These are phyloP conservation scores for Drosophila melanosoma DNA, from an alignment of 2,888 invertebrate species.

Conservation along the genomic window DNA sequence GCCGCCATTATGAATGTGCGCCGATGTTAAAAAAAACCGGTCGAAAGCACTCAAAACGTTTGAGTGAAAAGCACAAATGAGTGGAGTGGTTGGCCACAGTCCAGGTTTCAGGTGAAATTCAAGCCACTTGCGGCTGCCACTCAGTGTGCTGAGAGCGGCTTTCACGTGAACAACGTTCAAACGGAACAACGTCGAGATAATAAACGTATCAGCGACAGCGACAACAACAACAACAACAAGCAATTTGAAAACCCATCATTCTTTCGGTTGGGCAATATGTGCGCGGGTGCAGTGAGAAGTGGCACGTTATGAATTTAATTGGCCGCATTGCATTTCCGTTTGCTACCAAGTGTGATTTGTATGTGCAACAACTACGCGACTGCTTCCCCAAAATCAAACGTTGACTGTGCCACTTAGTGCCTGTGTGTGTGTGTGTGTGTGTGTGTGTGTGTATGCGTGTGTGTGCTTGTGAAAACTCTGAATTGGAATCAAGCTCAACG, in stretches of 20 bases:
- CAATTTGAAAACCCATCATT: constrained; percentile 21
- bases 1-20: constrained; percentile 82
- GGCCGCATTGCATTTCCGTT: constrained; percentile 58
- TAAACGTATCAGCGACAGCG: neutral
- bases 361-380: constrained; percentile 11
- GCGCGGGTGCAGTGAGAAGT: constrained; percentile 49
- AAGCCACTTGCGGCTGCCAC: constrained; percentile 77
- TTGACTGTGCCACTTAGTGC: constrained; percentile 36
- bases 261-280: constrained; percentile 50
- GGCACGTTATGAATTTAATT: constrained; percentile 70
- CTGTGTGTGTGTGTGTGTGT: neutral
- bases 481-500: constrained; percentile 28
- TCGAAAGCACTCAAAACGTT: constrained; percentile 72
- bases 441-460: neutral
- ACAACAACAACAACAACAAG: constrained; percentile 10
- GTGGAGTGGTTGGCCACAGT: constrained; percentile 27
- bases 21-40: constrained; percentile 73
- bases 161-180: constrained; percentile 83
- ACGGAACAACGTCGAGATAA: constrained; percentile 51
- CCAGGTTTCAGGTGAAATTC: constrained; percentile 77
- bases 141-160: constrained; percentile 84
- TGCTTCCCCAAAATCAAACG: constrained; percentile 39
- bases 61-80: constrained; percentile 55
- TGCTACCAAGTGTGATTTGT: constrained; percentile 33
- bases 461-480: constrained; percentile 25